Evolutionary conservation across 2,797 vertebrate genomes (phyloP).

Genomic region (Macroramphosus scolopax): DNA sequence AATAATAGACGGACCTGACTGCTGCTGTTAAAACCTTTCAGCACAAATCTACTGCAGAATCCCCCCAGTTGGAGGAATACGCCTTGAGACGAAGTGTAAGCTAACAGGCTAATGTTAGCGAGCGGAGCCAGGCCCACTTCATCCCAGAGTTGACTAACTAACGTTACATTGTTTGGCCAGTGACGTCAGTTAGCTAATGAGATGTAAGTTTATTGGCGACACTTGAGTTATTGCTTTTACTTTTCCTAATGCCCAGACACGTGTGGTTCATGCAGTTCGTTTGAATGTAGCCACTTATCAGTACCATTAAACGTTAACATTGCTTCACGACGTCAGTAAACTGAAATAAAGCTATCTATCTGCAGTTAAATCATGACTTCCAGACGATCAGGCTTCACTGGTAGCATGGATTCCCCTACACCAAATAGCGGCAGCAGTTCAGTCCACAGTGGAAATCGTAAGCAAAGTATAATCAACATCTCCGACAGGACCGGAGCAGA

Average conservation of each 20-base stretch:
- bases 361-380: conserved; percentile 55
- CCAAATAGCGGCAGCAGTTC: conserved; percentile 45
- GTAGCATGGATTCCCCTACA: conserved; percentile 58
- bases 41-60: neutral
- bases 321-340: neutral
- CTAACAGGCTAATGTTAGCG: conserved; percentile 40
- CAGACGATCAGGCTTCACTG: conserved; percentile 64
- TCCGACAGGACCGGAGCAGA: conserved; percentile 57
- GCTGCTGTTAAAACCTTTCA: neutral
- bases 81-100: neutral
- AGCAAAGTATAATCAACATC: conserved; percentile 68
- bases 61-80: neutral
- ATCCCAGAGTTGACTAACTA: neutral
- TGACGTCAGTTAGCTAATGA: neutral
- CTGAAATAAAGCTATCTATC: conserved; percentile 19
- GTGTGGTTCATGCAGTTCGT: too few species aligned
- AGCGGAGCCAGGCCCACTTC: conserved; percentile 45
- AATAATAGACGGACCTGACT: neutral
- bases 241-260: neutral
- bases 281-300: neutral
- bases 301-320: neutral
- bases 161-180: neutral
- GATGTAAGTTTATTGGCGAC: neutral
- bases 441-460: conserved; percentile 62
- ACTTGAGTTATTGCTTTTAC: neutral